Evolutionary conservation across 1,140 invertebrate genomes (phyloP).

Genomic region (Drosophila repleta): DNA sequence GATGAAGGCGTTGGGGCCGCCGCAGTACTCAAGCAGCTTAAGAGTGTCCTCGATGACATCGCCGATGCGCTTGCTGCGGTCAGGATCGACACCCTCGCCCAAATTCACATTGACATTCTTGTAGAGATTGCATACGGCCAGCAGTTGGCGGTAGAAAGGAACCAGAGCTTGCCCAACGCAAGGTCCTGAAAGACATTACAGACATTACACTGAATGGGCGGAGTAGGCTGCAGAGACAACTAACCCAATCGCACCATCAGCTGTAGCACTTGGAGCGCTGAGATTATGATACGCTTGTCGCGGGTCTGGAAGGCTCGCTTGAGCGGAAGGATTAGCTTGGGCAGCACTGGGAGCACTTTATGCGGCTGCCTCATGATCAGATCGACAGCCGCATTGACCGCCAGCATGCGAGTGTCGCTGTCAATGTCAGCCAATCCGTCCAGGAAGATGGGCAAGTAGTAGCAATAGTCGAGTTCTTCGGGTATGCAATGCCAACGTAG

Average conservation of each 20-base stretch:
- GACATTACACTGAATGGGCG: not conserved
- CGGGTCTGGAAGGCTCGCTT: constrained; percentile 94
- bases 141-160: constrained; percentile 96
- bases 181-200: constrained; percentile 53
- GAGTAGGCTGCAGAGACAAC: constrained; percentile 60
- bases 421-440: constrained; percentile 87
- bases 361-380: constrained; percentile 91
- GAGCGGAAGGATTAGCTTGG: constrained; percentile 96
- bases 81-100: constrained; percentile 91
- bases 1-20: constrained; percentile 96
- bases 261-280: constrained; percentile 91
- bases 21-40: constrained; percentile 94
- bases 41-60: constrained; percentile 97
- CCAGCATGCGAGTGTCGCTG: constrained; percentile 62
- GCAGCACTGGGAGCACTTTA: constrained; percentile 94
- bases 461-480: constrained; percentile 94
- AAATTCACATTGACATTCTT: constrained; percentile 93
- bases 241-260: constrained; percentile 90
- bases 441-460: constrained; percentile 97
- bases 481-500: constrained; percentile 75
- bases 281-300: constrained; percentile 89
- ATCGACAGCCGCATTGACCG: constrained; percentile 71
- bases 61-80: constrained; percentile 92
- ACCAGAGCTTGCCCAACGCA: constrained; percentile 92
- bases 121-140: constrained; percentile 95